Evolutionary conservation across 2,113 vertebrate species (phyloP).

Genomic region (Ameiurus melas): DNA sequence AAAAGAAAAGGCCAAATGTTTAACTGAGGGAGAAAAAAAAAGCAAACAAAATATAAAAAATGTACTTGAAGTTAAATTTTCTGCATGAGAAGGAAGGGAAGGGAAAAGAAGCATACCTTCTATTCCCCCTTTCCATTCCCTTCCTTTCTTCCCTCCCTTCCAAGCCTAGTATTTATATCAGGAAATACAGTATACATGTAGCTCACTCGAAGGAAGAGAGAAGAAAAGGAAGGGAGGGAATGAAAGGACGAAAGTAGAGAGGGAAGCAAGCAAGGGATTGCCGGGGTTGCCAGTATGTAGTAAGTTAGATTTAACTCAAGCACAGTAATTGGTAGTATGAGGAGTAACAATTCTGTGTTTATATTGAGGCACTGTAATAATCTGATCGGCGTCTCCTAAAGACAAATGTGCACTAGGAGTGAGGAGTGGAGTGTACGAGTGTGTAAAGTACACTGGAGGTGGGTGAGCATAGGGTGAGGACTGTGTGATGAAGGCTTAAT

Average conservation of each 20-base stretch:
- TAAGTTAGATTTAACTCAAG: not conserved
- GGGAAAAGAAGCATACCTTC: no score
- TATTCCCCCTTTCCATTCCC: not conserved
- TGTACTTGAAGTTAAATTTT: not conserved
- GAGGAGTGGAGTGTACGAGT: not conserved
- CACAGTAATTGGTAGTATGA: not conserved
- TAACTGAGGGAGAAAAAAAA: not conserved
- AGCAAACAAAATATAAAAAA: not conserved
- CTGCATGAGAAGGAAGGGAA: no score
- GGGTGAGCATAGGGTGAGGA: not conserved
- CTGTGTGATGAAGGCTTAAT: not conserved
- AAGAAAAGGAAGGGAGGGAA: not conserved
- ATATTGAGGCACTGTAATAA: not conserved
- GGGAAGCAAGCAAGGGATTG: not conserved
- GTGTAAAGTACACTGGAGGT: not conserved
- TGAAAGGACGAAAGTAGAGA: not conserved
- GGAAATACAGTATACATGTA: not conserved
- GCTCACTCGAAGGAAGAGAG: not conserved
- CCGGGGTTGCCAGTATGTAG: not conserved
- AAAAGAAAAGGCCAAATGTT: not conserved
- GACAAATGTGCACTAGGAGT: not conserved
- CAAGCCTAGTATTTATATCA: not conserved
- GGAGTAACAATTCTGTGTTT: not conserved
- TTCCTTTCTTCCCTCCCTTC: not conserved
- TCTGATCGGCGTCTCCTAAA: not conserved